phyloP scores from a whole-genome alignment of 2,888 invertebrate genomes.

The Diplolepis rosae region DNA sequence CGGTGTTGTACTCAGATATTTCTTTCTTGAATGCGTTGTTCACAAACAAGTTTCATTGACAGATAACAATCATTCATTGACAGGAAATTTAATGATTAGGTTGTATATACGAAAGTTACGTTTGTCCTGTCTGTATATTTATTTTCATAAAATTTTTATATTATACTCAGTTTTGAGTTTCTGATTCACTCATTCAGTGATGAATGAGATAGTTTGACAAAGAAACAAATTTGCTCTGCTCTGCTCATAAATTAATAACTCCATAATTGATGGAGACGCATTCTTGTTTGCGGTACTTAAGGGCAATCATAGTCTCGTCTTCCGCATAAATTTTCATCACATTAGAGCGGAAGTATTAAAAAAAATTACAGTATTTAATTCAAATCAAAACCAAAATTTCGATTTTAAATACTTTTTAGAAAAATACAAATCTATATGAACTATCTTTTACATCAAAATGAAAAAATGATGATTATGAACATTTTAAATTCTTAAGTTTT shows the following conservation, averaged over 20 bases:
- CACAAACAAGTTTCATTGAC: slow-evolving; percentile 44
- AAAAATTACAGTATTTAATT: too few relatives aligned
- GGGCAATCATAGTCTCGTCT: slow-evolving; percentile 1
- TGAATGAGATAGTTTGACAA: slow-evolving; percentile 30
- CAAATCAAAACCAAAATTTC: too few relatives aligned
- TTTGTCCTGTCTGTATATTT: neutral
- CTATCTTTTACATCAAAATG: too few relatives aligned
- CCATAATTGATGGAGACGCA: slow-evolving; percentile 19
- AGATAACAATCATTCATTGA: slow-evolving; percentile 35
- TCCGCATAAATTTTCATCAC: neutral
- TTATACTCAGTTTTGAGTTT: slow-evolving; percentile 1
- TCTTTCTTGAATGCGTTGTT: slow-evolving; percentile 43
- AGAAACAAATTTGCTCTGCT: slow-evolving; percentile 34
- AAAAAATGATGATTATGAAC: too few relatives aligned
- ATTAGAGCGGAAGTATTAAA: neutral
- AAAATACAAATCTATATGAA: too few relatives aligned
- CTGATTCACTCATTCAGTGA: slow-evolving; percentile 35
- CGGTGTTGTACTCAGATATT: slow-evolving; percentile 32
- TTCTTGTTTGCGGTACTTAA: slow-evolving; percentile 20
- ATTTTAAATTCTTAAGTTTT: too few relatives aligned
- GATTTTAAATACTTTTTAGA: too few relatives aligned
- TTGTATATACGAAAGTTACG: neutral
- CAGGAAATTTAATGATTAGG: neutral
- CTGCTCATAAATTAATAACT: slow-evolving; percentile 34
- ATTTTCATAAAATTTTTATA: neutral